Evolutionary conservation across 2,888 invertebrate genomes (phyloP).

Genomic region (Lypha dubia): DNA sequence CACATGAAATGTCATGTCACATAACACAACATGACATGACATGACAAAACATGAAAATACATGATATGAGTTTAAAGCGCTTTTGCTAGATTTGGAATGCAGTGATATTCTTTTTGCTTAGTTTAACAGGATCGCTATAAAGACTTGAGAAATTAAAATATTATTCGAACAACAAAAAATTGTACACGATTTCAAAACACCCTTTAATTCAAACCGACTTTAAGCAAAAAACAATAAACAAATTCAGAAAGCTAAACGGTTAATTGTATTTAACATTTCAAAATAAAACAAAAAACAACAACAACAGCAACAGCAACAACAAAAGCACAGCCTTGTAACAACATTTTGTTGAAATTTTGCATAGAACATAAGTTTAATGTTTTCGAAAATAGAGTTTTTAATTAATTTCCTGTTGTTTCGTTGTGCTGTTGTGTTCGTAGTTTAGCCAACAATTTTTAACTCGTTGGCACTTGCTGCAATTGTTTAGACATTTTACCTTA

Average conservation of each 20-base stretch:
- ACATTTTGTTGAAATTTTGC: neutral
- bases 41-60: too few relatives aligned
- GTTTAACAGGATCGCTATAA: too few relatives aligned
- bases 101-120: too few relatives aligned
- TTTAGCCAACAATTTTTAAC: constrained; percentile 11
- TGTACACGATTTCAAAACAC: neutral
- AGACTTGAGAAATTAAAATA: too few relatives aligned
- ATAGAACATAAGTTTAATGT: constrained; percentile 49
- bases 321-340: constrained; percentile 5
- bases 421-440: constrained; percentile 1
- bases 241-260: constrained; percentile 34
- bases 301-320: too few relatives aligned
- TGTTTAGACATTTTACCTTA: constrained; percentile 53
- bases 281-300: too few relatives aligned
- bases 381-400: constrained; percentile 41
- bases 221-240: neutral
- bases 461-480: constrained; percentile 53
- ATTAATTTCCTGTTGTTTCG: constrained; percentile 38
- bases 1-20: too few relatives aligned
- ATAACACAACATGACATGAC: too few relatives aligned
- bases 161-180: too few relatives aligned
- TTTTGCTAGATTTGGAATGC: too few relatives aligned
- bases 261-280: constrained; percentile 42
- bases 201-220: neutral
- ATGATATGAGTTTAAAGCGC: too few relatives aligned